Evolutionary conservation across 2,113 vertebrate species (phyloP), one percentile per base, ranked within the genome.

Genomic region (Neoarius graeffei): DNA sequence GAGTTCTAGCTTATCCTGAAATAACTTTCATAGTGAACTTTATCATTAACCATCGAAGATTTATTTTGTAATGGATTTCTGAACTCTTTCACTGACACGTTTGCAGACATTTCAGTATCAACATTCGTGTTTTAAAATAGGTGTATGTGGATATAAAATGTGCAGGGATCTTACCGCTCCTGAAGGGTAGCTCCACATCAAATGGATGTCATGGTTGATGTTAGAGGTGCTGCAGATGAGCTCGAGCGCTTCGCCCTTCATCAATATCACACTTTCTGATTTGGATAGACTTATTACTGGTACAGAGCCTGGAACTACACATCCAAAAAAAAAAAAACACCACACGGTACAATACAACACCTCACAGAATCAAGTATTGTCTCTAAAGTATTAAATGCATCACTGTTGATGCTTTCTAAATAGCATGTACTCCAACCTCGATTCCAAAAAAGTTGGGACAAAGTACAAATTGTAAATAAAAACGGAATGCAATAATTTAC

Each of bases 191-290:
- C 92, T 86, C 95, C 95, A 96, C 30, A 84, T 93, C 66, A 96
- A 79, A 62, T 85, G 91, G 82, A 95, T 91, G 79, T 95, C 92
- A 10, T 93, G 92, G 93, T 96, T 95, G 89, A 95, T 86, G 83
- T 96, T 95, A 88, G 89, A 86, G 85, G 94, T 93, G 90, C 89
- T 94, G 35, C 95, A 96, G 84, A 91, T 93, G 0, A 95, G 86
- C 84, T 94, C 86, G 87, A 96, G 93, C 84, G 69, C 81, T 85
- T 96, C 93, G 35, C 93, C 94, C 80, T 88, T 92, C 81, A 91
- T 95, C 86, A 95, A 88, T 54, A 96, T 94, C 60, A 95, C 83
- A 0, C 54, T 88, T 83, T 92, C 93, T 81, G 85, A 92, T 69
- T 92, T 92, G 83, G 94, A 95, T 27, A 96, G 87, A 0, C 59